phyloP scores from a whole-genome alignment of 2,113 vertebrate genomes.

The Pterocles orientalis region DNA sequence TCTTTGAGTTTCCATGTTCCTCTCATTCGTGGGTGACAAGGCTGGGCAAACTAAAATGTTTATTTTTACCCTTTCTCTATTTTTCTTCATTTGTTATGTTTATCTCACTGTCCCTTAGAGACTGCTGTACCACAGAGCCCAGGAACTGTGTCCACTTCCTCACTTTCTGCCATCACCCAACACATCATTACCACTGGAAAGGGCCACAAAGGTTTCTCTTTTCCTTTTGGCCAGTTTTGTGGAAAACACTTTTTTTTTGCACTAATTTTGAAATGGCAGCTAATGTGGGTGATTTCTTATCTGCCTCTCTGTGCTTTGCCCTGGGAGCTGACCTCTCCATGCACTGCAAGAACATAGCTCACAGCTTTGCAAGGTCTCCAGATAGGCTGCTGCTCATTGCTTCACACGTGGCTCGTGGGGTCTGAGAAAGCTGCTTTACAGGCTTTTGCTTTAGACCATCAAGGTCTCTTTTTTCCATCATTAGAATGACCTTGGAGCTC shows the following conservation, averaged over 20 bases:
- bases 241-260: neutral
- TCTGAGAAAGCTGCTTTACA: neutral
- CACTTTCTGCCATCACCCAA: neutral
- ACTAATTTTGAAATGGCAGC: neutral
- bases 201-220: neutral
- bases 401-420: neutral
- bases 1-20: neutral
- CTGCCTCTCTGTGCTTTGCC: neutral
- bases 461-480: neutral
- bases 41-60: neutral
- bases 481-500: slow-evolving; percentile 28
- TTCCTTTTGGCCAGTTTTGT: neutral
- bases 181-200: neutral
- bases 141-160: neutral
- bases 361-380: neutral
- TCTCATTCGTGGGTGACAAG: neutral
- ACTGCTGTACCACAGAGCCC: neutral
- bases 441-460: neutral
- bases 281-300: neutral
- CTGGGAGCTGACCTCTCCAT: neutral
- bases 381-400: neutral
- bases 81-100: neutral
- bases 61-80: neutral
- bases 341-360: neutral
- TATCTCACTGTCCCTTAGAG: neutral